Evolutionary conservation across 2,797 vertebrate species (phyloP).

Genomic region (Ammospiza maritima): DNA sequence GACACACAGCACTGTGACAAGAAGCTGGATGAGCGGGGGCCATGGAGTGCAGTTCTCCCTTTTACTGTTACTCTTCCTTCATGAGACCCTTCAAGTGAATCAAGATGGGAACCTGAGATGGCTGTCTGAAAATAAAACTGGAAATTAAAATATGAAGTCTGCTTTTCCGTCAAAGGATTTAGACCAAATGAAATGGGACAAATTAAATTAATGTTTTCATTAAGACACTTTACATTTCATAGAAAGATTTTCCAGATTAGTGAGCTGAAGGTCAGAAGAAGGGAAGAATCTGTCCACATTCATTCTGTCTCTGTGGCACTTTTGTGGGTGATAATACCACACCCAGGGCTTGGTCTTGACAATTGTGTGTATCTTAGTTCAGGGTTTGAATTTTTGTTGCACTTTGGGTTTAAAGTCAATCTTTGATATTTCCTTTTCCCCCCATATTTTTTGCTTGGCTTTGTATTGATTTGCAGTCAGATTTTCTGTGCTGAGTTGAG

Average conservation of each 20-base stretch:
- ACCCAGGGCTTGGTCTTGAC: neutral
- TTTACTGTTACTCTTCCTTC: neutral
- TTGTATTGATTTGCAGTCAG: neutral
- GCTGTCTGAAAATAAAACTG: neutral
- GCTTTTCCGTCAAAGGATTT: neutral
- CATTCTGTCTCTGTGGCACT: neutral
- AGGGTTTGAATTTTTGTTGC: neutral
- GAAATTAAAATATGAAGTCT: neutral
- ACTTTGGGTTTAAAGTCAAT: neutral
- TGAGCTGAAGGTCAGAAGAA: neutral
- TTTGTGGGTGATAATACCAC: neutral
- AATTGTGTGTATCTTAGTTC: neutral
- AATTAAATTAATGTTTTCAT: neutral
- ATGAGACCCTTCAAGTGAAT: neutral
- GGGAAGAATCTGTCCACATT: neutral
- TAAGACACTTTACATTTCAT: neutral
- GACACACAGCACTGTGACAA: neutral
- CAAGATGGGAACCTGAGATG: neutral
- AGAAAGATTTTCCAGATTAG: neutral
- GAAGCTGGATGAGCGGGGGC: neutral
- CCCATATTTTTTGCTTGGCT: neutral
- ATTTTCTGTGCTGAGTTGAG: neutral
- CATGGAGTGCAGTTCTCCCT: neutral
- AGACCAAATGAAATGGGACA: neutral
- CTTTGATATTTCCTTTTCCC: neutral